phyloP scores from a whole-genome alignment of 2,113 vertebrate species.

The Vicugna pacos region DNA sequence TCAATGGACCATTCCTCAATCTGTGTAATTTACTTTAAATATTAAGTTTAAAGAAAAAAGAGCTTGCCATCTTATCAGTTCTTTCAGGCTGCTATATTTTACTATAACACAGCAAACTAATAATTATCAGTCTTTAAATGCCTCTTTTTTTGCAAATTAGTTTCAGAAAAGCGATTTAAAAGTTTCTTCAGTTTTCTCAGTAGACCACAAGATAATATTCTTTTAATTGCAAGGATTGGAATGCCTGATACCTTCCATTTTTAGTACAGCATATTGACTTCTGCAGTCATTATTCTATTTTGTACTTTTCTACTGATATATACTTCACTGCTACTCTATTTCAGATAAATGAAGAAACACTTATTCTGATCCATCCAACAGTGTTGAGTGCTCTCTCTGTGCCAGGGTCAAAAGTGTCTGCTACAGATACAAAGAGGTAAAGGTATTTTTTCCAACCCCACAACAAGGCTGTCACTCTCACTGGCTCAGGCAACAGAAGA shows the following conservation, averaged over 20 bases:
- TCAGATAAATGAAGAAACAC: conserved; percentile 44
- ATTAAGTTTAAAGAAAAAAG: conserved; percentile 37
- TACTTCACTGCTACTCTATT: background rate
- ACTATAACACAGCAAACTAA: conserved; percentile 60
- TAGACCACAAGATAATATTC: conserved; percentile 6
- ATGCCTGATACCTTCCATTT: background rate
- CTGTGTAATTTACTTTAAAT: conserved; percentile 46
- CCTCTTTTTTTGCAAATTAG: conserved; percentile 68
- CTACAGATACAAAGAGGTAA: background rate
- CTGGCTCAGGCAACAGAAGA: background rate
- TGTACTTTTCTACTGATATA: background rate
- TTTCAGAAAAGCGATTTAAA: conserved; percentile 76
- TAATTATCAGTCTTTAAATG: conserved; percentile 72
- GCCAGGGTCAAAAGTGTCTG: background rate
- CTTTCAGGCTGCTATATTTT: conserved; percentile 59
- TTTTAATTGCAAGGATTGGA: conserved; percentile 22
- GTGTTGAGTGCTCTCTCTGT: background rate
- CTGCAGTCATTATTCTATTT: conserved; percentile 35
- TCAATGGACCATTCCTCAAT: background rate
- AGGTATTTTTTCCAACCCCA: background rate
- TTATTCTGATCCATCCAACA: background rate
- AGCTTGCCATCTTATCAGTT: conserved; percentile 19
- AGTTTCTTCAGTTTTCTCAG: background rate
- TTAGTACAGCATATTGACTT: conserved; percentile 38
- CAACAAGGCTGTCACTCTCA: accelerated